Percentiles rank a stretch among this genome's conserved stretches.
phyloP scores from a whole-genome alignment of 2,797 vertebrate genomes.

The Coracias cyanogaster region DNA sequence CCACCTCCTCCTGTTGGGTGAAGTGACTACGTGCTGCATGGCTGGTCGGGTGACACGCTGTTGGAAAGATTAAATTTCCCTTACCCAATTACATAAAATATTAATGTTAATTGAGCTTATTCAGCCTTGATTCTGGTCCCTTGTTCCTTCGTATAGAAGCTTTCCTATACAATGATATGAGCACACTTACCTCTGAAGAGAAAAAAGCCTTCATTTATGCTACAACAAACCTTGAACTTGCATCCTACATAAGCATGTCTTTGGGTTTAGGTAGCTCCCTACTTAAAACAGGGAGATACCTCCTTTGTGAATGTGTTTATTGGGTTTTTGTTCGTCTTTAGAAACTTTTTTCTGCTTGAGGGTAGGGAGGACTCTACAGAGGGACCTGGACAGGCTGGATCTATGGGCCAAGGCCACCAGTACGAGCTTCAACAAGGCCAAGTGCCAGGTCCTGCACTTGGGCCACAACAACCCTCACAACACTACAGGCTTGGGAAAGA shows the following conservation, averaged over 20 bases:
- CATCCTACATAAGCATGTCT: neutral
- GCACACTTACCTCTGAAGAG: neutral
- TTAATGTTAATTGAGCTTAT: slow-evolving; percentile 64
- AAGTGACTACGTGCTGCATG: neutral
- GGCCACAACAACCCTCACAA: too few relatives aligned
- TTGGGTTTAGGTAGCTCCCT: neutral
- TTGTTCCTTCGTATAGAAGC: neutral
- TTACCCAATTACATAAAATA: slow-evolving; percentile 66
- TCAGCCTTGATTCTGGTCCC: slow-evolving; percentile 41
- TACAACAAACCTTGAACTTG: neutral
- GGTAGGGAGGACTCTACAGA: too few relatives aligned
- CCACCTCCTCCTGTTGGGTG: neutral
- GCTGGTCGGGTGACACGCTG: slow-evolving; percentile 27
- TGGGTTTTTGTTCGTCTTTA: neutral
- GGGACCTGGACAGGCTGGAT: too few relatives aligned
- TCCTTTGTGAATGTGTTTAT: neutral
- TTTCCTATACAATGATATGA: neutral
- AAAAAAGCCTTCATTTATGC: neutral
- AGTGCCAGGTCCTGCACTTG: too few relatives aligned
- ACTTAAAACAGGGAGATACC: neutral
- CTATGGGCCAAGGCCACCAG: too few relatives aligned
- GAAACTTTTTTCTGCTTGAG: neutral
- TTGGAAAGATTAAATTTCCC: slow-evolving; percentile 65
- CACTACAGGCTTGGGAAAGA: too few relatives aligned
- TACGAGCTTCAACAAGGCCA: too few relatives aligned